Evolutionary conservation across 2,797 vertebrate genomes (phyloP).

Genomic region (Notamacropus eugenii): DNA sequence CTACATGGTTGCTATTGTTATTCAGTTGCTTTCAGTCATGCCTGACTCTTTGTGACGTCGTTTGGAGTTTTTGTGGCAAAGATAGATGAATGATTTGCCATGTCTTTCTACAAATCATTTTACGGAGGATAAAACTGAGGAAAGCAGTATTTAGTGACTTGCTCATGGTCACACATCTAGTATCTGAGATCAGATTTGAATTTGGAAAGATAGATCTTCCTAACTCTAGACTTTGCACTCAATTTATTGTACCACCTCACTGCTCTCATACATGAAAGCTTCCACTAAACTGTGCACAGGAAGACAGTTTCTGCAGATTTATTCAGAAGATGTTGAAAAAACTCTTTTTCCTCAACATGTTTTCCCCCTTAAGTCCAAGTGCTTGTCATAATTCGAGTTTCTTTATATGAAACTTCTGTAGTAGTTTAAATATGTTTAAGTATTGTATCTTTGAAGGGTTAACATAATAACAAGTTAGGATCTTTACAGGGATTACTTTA

Average conservation of each 20-base stretch:
- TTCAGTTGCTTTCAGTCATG: not conserved
- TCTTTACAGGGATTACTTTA: not conserved
- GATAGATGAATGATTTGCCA: not conserved
- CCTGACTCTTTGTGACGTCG: not conserved
- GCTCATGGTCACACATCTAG: not conserved
- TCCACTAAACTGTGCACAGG: not conserved
- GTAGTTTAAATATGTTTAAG: not conserved
- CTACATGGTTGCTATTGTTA: not conserved
- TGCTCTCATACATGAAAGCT: not conserved
- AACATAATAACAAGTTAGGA: not conserved
- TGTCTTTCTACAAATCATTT: not conserved
- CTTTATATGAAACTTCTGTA: not conserved
- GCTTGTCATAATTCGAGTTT: not conserved
- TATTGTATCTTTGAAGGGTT: not conserved
- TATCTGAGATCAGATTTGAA: not conserved
- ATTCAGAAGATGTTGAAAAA: not conserved
- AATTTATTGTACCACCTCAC: not conserved
- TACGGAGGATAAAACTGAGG: not conserved
- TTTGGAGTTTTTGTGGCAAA: not conserved
- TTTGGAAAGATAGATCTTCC: not conserved
- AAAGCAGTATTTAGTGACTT: not conserved
- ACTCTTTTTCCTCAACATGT: not conserved
- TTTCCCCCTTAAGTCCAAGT: not conserved
- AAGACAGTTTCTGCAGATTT: not conserved
- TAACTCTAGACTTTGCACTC: not conserved